phyloP scores from a whole-genome alignment of 2,113 vertebrate genomes.

The Helogale parvula region DNA sequence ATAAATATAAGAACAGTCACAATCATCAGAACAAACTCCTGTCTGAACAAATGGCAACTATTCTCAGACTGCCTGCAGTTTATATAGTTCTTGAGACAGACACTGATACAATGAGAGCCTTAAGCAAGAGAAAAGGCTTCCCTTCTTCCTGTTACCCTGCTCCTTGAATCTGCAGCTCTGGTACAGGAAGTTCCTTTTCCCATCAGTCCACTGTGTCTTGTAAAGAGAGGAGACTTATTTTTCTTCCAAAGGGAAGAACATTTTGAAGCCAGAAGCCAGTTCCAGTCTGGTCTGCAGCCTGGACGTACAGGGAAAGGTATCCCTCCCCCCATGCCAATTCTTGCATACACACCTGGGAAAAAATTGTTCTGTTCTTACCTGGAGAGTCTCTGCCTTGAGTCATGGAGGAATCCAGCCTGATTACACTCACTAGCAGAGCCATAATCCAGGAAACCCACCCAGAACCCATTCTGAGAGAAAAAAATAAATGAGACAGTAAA shows the following conservation, averaged over 20 bases:
- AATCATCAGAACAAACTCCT: neutral
- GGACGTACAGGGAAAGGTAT: neutral
- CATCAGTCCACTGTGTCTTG: neutral
- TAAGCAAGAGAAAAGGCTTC: neutral
- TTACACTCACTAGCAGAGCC: neutral
- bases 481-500: neutral
- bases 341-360: neutral
- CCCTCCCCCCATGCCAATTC: neutral
- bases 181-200: neutral
- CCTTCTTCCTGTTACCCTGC: neutral
- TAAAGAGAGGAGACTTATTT: neutral
- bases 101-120: neutral
- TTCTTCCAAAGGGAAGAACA: neutral
- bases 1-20: neutral
- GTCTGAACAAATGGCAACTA: neutral
- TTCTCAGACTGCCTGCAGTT: neutral
- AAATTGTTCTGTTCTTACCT: constrained; percentile 57
- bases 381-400: constrained; percentile 44
- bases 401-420: neutral
- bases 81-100: neutral
- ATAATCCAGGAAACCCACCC: neutral
- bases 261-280: neutral
- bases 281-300: neutral
- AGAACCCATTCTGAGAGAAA: constrained; percentile 17
- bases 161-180: neutral